Evolutionary conservation across 2,888 invertebrate genomes (phyloP).

Genomic region (Xanthia icteritia): DNA sequence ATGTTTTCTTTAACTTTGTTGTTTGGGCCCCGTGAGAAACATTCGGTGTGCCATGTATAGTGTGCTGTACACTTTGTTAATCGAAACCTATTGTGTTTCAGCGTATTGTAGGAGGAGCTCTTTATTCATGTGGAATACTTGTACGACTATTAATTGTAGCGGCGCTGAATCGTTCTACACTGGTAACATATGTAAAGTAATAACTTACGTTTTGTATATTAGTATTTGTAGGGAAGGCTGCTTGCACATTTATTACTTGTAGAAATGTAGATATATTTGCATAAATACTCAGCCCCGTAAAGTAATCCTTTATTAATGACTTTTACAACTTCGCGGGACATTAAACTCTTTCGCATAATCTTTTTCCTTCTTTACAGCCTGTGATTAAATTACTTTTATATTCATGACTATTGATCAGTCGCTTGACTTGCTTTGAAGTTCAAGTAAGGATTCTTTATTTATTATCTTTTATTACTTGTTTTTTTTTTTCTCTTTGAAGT

Average conservation of each 20-base stretch:
- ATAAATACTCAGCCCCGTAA: conserved; percentile 32
- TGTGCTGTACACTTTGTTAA: conserved; percentile 65
- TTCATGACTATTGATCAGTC: conserved; percentile 50
- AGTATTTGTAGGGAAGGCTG: conserved; percentile 2
- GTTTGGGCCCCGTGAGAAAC: conserved; percentile 76
- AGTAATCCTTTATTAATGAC: conserved; percentile 54
- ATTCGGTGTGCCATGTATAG: conserved; percentile 58
- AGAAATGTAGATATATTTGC: conserved; percentile 41
- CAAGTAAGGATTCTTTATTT: conserved; percentile 28
- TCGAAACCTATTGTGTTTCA: conserved; percentile 64
- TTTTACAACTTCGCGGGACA: conserved; percentile 51
- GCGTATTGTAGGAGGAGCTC: conserved; percentile 43
- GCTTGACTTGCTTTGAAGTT: conserved; percentile 24
- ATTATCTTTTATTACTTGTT: conserved; percentile 15
- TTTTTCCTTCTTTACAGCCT: conserved; percentile 33
- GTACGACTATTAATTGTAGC: conserved; percentile 47
- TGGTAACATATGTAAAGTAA: conserved; percentile 21
- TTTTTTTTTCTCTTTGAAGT: too few species aligned
- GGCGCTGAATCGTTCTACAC: conserved; percentile 12
- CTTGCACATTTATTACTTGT: conserved; percentile 23
- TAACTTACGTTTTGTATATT: conserved; percentile 15
- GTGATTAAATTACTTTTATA: conserved; percentile 47
- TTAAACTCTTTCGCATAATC: conserved; percentile 52
- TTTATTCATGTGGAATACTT: conserved; percentile 51
- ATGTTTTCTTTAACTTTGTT: conserved; percentile 76